Percentiles rank a stretch among this genome's conserved stretches.
Conservation (phyloP, 30 jellyfish, hydroid and myxozoan species). For the Pelagia noctiluca region DNA sequence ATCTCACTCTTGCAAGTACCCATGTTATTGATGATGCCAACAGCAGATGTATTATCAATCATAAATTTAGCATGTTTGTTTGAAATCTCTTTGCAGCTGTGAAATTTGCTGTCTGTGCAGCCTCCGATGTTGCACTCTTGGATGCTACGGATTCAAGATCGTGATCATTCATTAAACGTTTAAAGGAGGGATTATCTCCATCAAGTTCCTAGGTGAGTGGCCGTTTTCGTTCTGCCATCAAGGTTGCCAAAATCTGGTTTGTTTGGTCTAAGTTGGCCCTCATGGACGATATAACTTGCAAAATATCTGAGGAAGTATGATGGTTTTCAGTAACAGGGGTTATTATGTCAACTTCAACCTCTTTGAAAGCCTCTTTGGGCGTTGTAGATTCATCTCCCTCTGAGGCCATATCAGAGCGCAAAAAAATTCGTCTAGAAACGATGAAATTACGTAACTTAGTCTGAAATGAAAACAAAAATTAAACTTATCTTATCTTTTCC, state of each 20-base stretch:
- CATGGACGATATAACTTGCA: slow-evolving; percentile 1
- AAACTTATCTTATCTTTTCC: background rate
- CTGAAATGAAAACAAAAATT: background rate
- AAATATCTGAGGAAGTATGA: slow-evolving; percentile 9
- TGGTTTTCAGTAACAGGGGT: slow-evolving; percentile 8
- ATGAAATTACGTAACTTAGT: background rate
- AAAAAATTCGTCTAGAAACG: background rate
- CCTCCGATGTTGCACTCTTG: slow-evolving; percentile 41
- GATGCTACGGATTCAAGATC: slow-evolving; percentile 35
- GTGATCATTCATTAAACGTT: slow-evolving; percentile 11
- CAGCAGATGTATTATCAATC: too few relatives aligned
- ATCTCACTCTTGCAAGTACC: too few relatives aligned
- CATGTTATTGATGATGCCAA: too few relatives aligned
- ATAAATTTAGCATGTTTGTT: too few relatives aligned
- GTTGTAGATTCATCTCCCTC: background rate
- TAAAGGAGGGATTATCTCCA: slow-evolving; percentile 38
- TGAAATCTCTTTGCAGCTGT: slow-evolving; percentile 26
- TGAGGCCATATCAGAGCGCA: slow-evolving; percentile 17
- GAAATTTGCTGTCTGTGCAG: slow-evolving; percentile 37
- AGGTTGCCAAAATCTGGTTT: slow-evolving; percentile 21
- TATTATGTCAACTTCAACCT: slow-evolving; percentile 6
- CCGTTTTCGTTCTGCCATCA: slow-evolving; percentile 40
- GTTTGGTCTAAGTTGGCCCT: slow-evolving; percentile 17
- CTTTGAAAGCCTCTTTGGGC: slow-evolving; percentile 2
- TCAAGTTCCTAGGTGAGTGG: slow-evolving; percentile 16